A percentile compares a stretch with the other conserved stretches of the same genome.
Evolutionary conservation across 2,113 vertebrate genomes (phyloP).

Genomic region (Microtus richardsoni): DNA sequence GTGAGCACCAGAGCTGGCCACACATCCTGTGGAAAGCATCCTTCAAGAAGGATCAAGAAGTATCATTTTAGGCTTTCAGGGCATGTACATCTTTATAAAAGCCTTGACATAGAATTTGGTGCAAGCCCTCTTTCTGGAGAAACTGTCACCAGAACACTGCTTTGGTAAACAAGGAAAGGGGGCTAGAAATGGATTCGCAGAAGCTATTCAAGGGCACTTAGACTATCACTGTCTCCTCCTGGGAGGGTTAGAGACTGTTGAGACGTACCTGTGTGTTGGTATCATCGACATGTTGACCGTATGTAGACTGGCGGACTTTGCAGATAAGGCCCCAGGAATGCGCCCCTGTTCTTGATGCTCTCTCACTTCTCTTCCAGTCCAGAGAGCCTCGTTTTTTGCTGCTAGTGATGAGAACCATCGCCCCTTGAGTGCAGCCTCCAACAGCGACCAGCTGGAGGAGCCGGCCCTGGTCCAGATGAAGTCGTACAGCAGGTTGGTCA

Average conservation of each 20-base stretch:
- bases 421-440: conserved; percentile 90
- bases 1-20: background rate
- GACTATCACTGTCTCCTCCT: accelerated
- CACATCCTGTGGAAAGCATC: background rate
- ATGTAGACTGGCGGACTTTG: background rate
- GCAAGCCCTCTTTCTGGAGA: conserved; percentile 22
- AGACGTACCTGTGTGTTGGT: accelerated
- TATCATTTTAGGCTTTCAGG: background rate
- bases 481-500: conserved; percentile 90
- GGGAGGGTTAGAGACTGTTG: accelerated
- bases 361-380: conserved; percentile 86
- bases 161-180: background rate
- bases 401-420: conserved; percentile 92
- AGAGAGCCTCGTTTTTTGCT: conserved; percentile 94
- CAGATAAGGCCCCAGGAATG: background rate
- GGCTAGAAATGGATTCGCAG: background rate
- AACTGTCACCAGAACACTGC: background rate
- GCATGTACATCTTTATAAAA: background rate
- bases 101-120: background rate
- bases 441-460: conserved; percentile 92
- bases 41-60: background rate
- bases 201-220: background rate
- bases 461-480: conserved; percentile 90
- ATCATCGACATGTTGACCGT: no score
- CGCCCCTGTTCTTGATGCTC: background rate